Evolutionary conservation across 1,140 invertebrate species (phyloP).

Genomic region (Solenopsis invicta): DNA sequence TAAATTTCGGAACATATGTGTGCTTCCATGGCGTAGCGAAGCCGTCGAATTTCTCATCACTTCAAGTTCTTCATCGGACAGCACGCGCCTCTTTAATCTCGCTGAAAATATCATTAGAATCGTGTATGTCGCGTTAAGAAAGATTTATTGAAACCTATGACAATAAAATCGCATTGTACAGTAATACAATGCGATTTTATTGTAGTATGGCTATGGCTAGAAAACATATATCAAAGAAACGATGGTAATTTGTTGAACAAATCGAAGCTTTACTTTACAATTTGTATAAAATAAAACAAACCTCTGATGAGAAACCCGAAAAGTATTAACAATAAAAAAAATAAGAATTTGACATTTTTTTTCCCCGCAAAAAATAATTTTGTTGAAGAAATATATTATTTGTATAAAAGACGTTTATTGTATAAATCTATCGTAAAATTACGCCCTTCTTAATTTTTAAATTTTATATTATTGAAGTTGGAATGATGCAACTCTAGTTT

Average conservation of each 20-base stretch:
- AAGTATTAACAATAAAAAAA: neutral
- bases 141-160: slow-evolving; percentile 1
- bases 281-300: slow-evolving; percentile 8
- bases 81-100: slow-evolving; percentile 93
- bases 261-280: neutral
- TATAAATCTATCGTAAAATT: neutral
- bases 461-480: neutral
- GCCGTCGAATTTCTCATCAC: slow-evolving; percentile 93
- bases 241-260: neutral
- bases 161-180: too few species aligned
- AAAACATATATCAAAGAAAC: neutral
- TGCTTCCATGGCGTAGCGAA: slow-evolving; percentile 92
- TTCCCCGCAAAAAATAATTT: neutral
- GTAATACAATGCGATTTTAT: neutral
- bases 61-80: slow-evolving; percentile 93
- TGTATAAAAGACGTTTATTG: neutral
- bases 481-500: neutral
- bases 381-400: neutral
- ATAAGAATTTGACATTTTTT: neutral
- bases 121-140: neutral
- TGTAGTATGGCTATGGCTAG: neutral
- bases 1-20: slow-evolving; percentile 95
- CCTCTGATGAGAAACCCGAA: neutral
- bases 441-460: neutral
- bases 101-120: slow-evolving; percentile 88